Conservation (phyloP, 2,888 invertebrate species). For the Ormyrus pomaceus region DNA sequence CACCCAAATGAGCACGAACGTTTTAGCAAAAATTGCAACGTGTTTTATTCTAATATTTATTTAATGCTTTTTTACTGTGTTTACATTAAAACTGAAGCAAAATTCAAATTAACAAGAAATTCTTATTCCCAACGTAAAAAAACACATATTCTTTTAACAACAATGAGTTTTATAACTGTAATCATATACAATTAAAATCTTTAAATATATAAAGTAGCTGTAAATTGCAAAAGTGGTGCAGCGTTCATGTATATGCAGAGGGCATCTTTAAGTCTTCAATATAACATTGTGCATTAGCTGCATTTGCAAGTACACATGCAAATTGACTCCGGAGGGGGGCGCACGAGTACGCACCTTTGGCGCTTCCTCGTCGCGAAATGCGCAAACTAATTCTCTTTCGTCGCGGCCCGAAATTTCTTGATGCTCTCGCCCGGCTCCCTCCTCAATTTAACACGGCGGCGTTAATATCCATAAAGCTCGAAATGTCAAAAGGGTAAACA, state of each 20-base stretch:
- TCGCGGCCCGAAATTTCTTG: conserved; percentile 37
- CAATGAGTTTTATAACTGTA: too few species aligned
- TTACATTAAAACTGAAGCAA: too few species aligned
- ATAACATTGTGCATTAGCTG: conserved; percentile 39
- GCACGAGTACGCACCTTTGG: conserved; percentile 16
- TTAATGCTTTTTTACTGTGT: too few species aligned
- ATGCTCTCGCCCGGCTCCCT: conserved; percentile 26
- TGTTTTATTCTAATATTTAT: too few species aligned
- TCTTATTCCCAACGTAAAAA: too few species aligned
- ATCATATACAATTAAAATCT: neutral
- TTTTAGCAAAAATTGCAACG: too few species aligned
- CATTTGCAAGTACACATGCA: conserved; percentile 49
- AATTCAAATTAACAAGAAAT: too few species aligned
- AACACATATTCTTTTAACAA: too few species aligned
- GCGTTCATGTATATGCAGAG: neutral
- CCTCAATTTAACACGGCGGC: conserved; percentile 18
- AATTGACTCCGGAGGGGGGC: conserved; percentile 2
- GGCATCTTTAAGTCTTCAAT: conserved; percentile 29
- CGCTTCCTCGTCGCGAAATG: conserved; percentile 21
- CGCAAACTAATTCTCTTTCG: conserved; percentile 47
- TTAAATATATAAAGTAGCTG: neutral
- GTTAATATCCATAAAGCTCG: conserved; percentile 10
- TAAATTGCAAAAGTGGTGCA: neutral
- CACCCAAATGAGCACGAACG: too few species aligned
- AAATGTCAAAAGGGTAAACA: too few species aligned